Percentiles rank a stretch among this genome's conserved stretches.
These are phyloP conservation scores for Sarcophilus harrisii DNA, from an alignment of 2,797 vertebrate species.

Conservation along the genomic window DNA sequence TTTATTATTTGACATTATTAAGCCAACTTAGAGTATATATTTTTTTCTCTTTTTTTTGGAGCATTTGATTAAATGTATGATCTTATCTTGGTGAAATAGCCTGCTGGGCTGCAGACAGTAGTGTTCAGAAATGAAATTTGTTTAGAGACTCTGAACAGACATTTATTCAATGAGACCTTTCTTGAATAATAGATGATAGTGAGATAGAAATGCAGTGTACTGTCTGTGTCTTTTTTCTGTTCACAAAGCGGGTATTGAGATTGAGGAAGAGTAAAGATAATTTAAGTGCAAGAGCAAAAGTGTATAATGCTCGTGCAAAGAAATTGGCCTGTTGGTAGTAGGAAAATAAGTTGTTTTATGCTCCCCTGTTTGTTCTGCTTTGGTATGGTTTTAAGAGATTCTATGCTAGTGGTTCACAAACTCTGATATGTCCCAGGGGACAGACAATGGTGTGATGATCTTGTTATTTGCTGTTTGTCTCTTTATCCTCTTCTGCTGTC, in stretches of 20 bases:
- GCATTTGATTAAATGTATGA: slow-evolving; percentile 85
- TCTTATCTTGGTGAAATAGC: slow-evolving; percentile 84
- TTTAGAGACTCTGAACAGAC: slow-evolving; percentile 84
- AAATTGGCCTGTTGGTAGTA: slow-evolving; percentile 38
- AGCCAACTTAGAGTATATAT: slow-evolving; percentile 82
- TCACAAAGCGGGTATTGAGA: slow-evolving; percentile 32
- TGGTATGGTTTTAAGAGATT: not conserved
- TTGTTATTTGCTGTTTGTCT: not conserved
- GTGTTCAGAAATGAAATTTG: slow-evolving; percentile 87
- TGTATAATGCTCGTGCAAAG: not conserved
- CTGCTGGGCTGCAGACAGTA: slow-evolving; percentile 82
- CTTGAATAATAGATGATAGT: slow-evolving; percentile 84
- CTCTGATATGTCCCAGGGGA: not conserved
- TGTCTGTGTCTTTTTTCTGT: slow-evolving; percentile 38
- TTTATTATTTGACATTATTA: slow-evolving; percentile 84
- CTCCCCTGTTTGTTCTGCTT: slow-evolving; percentile 4
- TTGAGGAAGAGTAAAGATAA: slow-evolving; percentile 20
- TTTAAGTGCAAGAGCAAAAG: slow-evolving; percentile 6
- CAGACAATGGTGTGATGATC: not conserved
- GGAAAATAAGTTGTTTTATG: slow-evolving; percentile 47
- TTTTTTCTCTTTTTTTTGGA: slow-evolving; percentile 83
- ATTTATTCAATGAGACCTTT: slow-evolving; percentile 84
- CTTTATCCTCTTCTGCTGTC: not conserved
- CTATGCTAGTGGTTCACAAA: not conserved
- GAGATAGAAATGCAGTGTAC: slow-evolving; percentile 69